Evolutionary conservation across 2,888 invertebrate species (phyloP), one percentile per base, ranked within the genome.

Genomic region (Agrotis segetum): DNA sequence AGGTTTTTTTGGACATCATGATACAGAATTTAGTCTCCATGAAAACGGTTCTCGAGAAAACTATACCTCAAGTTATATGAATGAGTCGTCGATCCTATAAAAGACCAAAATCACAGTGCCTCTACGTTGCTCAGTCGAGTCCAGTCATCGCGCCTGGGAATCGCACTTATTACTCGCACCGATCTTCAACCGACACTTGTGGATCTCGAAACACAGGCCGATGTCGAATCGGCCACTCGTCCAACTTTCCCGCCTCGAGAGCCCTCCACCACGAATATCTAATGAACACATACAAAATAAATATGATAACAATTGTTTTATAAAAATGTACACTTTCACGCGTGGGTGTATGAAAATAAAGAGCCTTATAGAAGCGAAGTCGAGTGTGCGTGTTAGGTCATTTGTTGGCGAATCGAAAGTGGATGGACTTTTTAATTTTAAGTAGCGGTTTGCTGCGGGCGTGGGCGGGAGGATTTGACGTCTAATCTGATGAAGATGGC

Each of bases 61-160:
- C 11, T 19, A 13, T 50, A 14, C 19, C 19, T 16, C 3, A 34
- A 62, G 19, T 17, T 62, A 16, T 19, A 29, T 19, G 49, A 9
- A 16, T 19, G 29, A 34, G 16, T 21, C 29, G 19, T 4, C 3
- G 40, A 40, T 67, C 55, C 62, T 52, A 59, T 52, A 24, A 77
- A 53, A 73, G 6, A 1, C 34, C 13, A 2, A 66, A 70, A 60
- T 40, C 24, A 69, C 86, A 70, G 90, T 73, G 83, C 87, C 87
- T 65, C 19, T 80, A 87, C 60, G 24, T 50, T 59, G 75, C 72
- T 55, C 81, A 71, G 85, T 79, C 79, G 67, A 82, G 91, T 82
- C 91, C 87, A 92, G 94, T 94, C 93, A 93, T 91, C 85, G 81
- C 79, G 91, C 88, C 89, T 94, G 94, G 93, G 93, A 94, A 94